Evolutionary conservation across 2,113 vertebrate genomes (phyloP), one percentile per base, ranked within the genome.

Genomic region (Rhadina sibilatrix): DNA sequence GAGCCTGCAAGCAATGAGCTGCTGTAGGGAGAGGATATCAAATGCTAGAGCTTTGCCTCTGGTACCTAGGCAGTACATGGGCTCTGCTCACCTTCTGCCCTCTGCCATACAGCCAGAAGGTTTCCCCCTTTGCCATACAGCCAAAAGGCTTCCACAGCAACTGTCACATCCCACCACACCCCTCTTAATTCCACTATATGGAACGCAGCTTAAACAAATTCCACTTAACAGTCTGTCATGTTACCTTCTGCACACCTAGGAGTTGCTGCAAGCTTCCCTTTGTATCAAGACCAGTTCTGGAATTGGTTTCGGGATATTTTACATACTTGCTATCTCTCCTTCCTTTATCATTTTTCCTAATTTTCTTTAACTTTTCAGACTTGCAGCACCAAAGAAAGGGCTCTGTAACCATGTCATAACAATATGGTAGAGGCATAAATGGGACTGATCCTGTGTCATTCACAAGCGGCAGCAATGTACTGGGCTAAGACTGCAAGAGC

Each of bases 151-250:
- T 90, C 79, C 87, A 93, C 61, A 90, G 75, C 74, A 93, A 40
- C 70, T 68, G 69, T 30, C 76, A 90, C 60, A 87, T 84, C 56
- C 56, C 71, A 69, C 33, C 2, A 2, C 24, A 59, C 22, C 5
- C 2, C 50, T 61, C 54, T 61, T 79, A 82, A 57, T 77, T 87
- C 1, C 0, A 3, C 0, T 0, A 84, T 25, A 72, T 6, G 1
- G 44, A 84, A 33, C 52, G 87, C 77, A 44, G 56, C 81, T 82
- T 37, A 50, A 94, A 92, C 0, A 2, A 47, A 63, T 87, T 65
- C 49, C 1, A 2, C 89, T 83, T 35, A 71, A 56, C 54, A 44
- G 33, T 52, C 50, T 89, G 81, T 82, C 75, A 7, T n/a, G 38
- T 78, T 75, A 63, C 66, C 46, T 87, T 90, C 82, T 50, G 28